Base-by-base conservation (phyloP, 2,888 invertebrate species). In the Crematogaster levior region DNA sequence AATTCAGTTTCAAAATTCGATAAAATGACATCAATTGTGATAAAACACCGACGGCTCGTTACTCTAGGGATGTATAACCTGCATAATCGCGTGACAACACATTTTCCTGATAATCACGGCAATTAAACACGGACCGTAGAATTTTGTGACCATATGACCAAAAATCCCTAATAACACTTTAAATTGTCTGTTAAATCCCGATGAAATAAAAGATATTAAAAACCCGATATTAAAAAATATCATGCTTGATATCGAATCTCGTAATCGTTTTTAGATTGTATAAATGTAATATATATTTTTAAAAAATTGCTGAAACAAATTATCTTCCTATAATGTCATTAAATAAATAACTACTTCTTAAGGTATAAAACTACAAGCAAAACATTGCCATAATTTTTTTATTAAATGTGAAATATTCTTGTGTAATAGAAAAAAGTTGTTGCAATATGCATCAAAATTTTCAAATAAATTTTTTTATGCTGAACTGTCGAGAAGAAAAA, bases 1-100 rank as follows among this genome's bases (percentile, higher is more conserved):
- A 77, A 77, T 79, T 43, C 30, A 56, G 70, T 56, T 70, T 79
- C 43, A 79, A 79, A 79, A 79, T 70, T 70, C 56, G 77, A 79
- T 79, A 70, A 77, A 79, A 70, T 70, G 43, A 70, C 77, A 53
- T 77, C 68, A 40, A 30, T 79, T 43, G 34, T 56, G 56, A 53
- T 53, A 79, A 79, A 79, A 79, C 40, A 40, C 12, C 40, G 70
- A 1, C 30, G 7, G 18, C 30, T 56, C 18, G 43, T 77, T 68
- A 68, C 40, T 53, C 53, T 40, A 21, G 70, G 53, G 56, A 77
- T 56, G 40, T 70, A 56, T 70, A 43, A 27, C 30, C 10, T 37
- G 30, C 18, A 30, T 68, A 70, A 70, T 70, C 43, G 30, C 3
- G 24, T 56, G 70, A 70, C 43, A 70, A 75, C 65, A 75, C 24